Percentiles rank a stretch among this genome's conserved stretches.
These are phyloP conservation scores for Phataginus tetradactyla DNA, from an alignment of 2,797 vertebrate genomes.

Conservation along the genomic window DNA sequence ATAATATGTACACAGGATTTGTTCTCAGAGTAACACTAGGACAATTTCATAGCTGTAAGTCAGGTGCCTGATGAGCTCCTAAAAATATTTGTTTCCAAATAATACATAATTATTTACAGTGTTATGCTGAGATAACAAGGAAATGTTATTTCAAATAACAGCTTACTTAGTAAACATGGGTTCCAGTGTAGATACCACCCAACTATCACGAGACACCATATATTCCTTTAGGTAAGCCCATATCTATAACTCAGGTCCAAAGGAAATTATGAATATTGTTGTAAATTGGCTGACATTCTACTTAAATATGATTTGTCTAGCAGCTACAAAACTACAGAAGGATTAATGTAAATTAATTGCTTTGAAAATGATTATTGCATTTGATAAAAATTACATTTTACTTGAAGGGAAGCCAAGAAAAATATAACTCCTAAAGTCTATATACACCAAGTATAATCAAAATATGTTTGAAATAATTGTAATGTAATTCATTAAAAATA, in stretches of 20 bases:
- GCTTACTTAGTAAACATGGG: constrained; percentile 55
- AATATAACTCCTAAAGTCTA: not conserved
- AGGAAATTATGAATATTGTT: constrained; percentile 64
- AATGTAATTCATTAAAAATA: not conserved
- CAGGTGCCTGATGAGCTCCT: constrained; percentile 76
- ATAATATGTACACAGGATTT: constrained; percentile 74
- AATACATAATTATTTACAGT: constrained; percentile 71
- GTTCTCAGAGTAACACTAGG: constrained; percentile 66
- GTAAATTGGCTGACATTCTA: constrained; percentile 70
- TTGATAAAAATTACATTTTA: constrained; percentile 66
- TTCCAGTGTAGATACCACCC: constrained; percentile 58
- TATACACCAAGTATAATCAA: not conserved
- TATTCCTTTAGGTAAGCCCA: constrained; percentile 30
- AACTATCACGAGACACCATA: constrained; percentile 45
- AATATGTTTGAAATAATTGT: constrained; percentile 49
- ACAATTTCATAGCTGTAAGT: constrained; percentile 77
- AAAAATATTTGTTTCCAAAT: constrained; percentile 83
- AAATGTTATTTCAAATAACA: constrained; percentile 73
- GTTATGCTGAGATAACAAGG: constrained; percentile 69
- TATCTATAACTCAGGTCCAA: constrained; percentile 44
- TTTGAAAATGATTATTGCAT: constrained; percentile 49
- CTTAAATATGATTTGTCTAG: constrained; percentile 64
- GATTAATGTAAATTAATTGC: constrained; percentile 74
- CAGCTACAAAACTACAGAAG: constrained; percentile 62
- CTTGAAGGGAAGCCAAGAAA: constrained; percentile 33